Evolutionary conservation across 2,797 vertebrate species (phyloP).

Genomic region (Limosa lapponica): DNA sequence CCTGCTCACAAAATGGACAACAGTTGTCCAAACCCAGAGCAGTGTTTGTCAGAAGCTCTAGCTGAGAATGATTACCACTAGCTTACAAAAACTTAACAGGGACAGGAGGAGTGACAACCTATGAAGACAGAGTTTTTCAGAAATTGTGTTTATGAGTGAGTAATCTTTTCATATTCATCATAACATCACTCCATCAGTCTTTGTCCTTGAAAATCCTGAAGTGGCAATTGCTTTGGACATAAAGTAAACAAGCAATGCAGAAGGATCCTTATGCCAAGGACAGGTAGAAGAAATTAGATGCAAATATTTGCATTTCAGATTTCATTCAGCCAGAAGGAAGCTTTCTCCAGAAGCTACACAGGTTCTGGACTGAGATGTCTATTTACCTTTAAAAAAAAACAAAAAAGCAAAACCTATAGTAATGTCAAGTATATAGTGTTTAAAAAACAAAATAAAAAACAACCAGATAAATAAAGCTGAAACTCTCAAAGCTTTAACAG

Average conservation of each 20-base stretch:
- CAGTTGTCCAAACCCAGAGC: neutral
- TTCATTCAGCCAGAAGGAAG: neutral
- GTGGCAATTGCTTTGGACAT: slow-evolving; percentile 28
- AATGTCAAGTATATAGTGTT: neutral
- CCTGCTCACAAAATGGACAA: neutral
- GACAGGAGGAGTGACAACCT: neutral
- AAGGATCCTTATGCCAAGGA: slow-evolving; percentile 10
- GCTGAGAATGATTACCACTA: neutral
- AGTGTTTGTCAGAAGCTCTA: neutral
- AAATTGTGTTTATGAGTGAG: neutral
- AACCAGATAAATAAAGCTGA: neutral
- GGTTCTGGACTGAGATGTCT: neutral
- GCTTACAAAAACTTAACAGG: neutral
- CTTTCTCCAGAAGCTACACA: neutral
- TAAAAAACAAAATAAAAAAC: too few relatives aligned
- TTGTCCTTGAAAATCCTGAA: slow-evolving; percentile 34
- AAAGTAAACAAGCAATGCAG: neutral
- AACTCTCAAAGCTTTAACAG: neutral
- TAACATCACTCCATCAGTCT: neutral
- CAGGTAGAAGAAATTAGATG: slow-evolving; percentile 18
- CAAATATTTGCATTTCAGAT: slow-evolving; percentile 36
- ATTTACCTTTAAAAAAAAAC: neutral
- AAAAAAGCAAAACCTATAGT: neutral
- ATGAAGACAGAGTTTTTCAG: neutral
- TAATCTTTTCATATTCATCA: neutral